phyloP scores from a whole-genome alignment of 2,888 invertebrate genomes.

The Hydriomena furcata region DNA sequence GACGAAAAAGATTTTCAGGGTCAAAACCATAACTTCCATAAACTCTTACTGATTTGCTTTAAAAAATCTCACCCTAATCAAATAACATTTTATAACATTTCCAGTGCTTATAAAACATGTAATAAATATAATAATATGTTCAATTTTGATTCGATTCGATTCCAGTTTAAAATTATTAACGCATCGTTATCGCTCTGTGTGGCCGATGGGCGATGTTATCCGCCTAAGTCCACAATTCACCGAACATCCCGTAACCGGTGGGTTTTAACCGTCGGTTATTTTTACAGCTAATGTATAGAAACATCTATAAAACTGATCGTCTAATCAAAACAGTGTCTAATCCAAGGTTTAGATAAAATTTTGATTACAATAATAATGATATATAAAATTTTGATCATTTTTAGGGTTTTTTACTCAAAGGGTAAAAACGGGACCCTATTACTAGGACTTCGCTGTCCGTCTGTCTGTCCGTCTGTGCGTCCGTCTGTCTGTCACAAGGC shows the following conservation, averaged over 20 bases:
- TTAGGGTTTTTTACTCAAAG: too few species aligned
- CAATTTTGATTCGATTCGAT: slow-evolving; percentile 24
- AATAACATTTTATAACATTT: slow-evolving; percentile 10
- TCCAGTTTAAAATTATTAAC: slow-evolving; percentile 26
- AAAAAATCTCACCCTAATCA: slow-evolving; percentile 1
- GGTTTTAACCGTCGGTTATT: slow-evolving; percentile 8
- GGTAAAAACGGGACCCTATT: too few species aligned
- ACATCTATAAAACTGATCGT: too few species aligned
- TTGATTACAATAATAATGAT: slow-evolving; percentile 29
- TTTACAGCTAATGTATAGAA: not conserved
- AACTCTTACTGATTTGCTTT: not conserved
- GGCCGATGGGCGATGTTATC: slow-evolving; percentile 31
- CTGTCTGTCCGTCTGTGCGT: too few species aligned
- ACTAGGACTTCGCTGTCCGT: too few species aligned
- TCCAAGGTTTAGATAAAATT: slow-evolving; percentile 29
- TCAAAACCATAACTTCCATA: not conserved
- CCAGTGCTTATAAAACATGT: slow-evolving; percentile 15
- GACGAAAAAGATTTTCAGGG: not conserved
- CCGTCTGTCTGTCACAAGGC: too few species aligned
- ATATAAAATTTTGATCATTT: too few species aligned
- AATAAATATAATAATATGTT: slow-evolving; percentile 19
- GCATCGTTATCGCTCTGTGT: slow-evolving; percentile 34
- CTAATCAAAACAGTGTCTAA: too few species aligned
- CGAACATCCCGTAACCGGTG: too few species aligned
- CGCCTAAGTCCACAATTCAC: too few species aligned